These are phyloP conservation scores for Gorsachius goisagi DNA, from an alignment of 2,113 vertebrate genomes.

Conservation along the genomic window DNA sequence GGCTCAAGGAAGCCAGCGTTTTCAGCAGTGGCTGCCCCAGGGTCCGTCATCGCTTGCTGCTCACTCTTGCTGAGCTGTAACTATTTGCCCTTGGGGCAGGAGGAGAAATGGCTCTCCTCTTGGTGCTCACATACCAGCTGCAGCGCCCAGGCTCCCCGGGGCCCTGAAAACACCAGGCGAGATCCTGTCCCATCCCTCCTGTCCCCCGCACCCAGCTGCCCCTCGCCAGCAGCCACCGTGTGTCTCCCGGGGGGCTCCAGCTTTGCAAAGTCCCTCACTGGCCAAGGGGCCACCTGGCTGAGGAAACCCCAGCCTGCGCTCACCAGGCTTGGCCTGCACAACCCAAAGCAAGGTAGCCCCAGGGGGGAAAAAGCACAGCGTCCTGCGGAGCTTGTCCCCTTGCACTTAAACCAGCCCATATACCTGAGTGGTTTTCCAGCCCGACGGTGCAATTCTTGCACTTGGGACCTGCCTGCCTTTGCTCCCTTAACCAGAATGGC, in stretches of 20 bases:
- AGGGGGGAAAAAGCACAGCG: accelerated
- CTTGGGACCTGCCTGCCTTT: not conserved
- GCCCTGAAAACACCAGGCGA: not conserved
- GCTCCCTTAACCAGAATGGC: accelerated
- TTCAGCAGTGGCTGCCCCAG: not conserved
- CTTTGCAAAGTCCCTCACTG: not conserved
- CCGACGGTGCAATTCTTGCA: not conserved
- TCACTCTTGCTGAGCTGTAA: not conserved
- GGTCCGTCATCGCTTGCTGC: not conserved
- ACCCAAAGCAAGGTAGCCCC: not conserved
- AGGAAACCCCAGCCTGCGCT: not conserved
- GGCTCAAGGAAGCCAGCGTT: not conserved
- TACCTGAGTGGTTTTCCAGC: not conserved
- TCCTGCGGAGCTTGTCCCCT: not conserved
- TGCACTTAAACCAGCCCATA: not conserved
- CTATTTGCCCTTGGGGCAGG: not conserved
- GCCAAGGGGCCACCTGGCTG: not conserved
- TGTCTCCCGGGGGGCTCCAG: not conserved
- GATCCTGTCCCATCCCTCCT: accelerated
- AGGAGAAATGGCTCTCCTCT: not conserved
- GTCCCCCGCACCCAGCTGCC: not conserved
- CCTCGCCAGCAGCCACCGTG: accelerated
- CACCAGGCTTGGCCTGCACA: not conserved
- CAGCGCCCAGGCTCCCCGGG: not conserved
- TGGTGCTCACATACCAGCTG: not conserved